Evolutionary conservation across 2,113 vertebrate species (phyloP), one percentile per base, ranked within the genome.

Genomic region (Pontoporia blainvillei): DNA sequence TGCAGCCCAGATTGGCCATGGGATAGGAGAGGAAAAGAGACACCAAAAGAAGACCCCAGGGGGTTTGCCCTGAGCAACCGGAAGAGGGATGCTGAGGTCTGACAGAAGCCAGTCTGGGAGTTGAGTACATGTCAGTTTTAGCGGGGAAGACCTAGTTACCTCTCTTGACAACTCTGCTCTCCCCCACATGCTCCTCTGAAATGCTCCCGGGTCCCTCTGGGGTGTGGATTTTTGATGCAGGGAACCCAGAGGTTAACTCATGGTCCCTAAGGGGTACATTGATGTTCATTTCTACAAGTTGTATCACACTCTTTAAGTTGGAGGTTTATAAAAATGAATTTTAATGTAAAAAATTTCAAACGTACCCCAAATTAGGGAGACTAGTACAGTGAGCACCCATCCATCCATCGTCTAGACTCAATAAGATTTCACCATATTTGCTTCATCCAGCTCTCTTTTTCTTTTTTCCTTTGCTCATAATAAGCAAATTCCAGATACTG

Each of bases 11-110:
- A 17, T 6, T 1, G 3, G 34, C 8, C 7, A 6, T 6, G 34
- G 25, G 23, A 25, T 18, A 15, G 61, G 29, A 23, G 78, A 83
- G 59, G 9, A 20, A 25, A 13, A 31, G 18, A 49, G 61, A 36
- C 3, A 1, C 1, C 18, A 7, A 1, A 15, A 11, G 2, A 0
- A 2, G 52, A 21, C 7, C 34, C 34, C 41, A 71, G 6, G 41
- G 49, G 29, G 3, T 61, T 46, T 5, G 34, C 52, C 41, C 61
- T 66, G 41, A 17, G 49, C 1, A 3, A 8, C 34, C 2, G 14
- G n/a, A 39, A 15, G 41, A 39, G 52, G 6, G 4, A 31, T 18
- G 54, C 36, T 13, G 23, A 54, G 61, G 49, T 36, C 17, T 59
- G 73, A 44, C 62, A 9, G 6, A 2, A 23, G n/a, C 23, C 29